Percentiles rank a stretch among this genome's conserved stretches.
These are phyloP conservation scores for Dryomyza anilis DNA, from an alignment of 2,888 invertebrate species.

Conservation along the genomic window DNA sequence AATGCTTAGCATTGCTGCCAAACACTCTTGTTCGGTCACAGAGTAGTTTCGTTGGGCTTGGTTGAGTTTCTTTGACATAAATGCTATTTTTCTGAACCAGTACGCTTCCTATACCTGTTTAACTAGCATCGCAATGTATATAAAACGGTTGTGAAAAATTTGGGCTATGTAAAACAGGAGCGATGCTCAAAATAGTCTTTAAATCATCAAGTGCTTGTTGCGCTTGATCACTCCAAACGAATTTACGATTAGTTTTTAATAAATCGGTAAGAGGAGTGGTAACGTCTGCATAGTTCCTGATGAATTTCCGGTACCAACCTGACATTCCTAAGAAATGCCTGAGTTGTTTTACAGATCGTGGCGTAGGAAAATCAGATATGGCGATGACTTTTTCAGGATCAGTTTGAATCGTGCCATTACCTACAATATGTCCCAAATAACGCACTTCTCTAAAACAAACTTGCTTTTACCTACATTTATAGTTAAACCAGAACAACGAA, in stretches of 20 bases:
- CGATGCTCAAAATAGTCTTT: not conserved
- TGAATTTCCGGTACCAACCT: not conserved
- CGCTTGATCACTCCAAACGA: not conserved
- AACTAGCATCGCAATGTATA: not conserved
- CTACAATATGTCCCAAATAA: not conserved
- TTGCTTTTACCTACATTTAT: not conserved
- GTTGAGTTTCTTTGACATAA: not conserved
- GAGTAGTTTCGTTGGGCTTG: not conserved
- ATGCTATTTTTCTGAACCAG: not conserved
- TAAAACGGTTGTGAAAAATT: not conserved
- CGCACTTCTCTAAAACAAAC: not conserved
- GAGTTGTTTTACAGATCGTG: not conserved
- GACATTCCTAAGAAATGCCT: not conserved
- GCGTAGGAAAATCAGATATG: not conserved
- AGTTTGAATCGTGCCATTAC: not conserved
- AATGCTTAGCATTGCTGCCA: not conserved
- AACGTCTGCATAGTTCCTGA: not conserved
- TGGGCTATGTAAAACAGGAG: not conserved
- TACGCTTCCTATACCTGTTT: not conserved
- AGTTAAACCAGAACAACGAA: not conserved
- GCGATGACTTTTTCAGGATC: not conserved
- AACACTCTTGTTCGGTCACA: not conserved
- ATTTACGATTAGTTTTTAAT: not conserved
- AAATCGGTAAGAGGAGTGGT: not conserved
- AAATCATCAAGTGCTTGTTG: not conserved